Percentiles rank a stretch among this genome's conserved stretches.
Evolutionary conservation across 2,888 invertebrate genomes (phyloP).

Genomic region (Torymus auratus): DNA sequence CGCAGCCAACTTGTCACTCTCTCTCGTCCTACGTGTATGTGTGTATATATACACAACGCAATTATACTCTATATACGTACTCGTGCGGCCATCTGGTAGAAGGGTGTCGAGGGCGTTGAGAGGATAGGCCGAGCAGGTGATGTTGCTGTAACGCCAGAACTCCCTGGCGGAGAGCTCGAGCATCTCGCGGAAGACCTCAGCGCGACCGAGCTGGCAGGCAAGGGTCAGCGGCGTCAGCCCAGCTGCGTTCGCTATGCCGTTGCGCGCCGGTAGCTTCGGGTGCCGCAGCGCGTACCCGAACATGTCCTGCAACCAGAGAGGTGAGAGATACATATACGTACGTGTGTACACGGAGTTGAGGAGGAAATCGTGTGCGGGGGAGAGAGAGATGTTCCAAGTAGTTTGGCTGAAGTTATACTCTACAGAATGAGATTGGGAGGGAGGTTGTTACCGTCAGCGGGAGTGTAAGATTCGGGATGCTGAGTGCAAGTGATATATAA

Average conservation of each 20-base stretch:
- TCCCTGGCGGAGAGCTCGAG: slow-evolving; percentile 95
- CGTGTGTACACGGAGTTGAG: too few relatives aligned
- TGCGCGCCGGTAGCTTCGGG: slow-evolving; percentile 94
- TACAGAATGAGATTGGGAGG: too few relatives aligned
- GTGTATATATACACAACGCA: too few relatives aligned
- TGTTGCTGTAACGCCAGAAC: slow-evolving; percentile 99
- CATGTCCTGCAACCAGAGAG: slow-evolving; percentile 87
- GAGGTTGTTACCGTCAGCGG: too few relatives aligned
- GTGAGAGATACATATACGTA: background rate
- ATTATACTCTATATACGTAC: slow-evolving; percentile 78
- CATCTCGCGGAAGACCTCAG: slow-evolving; percentile 98
- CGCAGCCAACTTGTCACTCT: too few relatives aligned
- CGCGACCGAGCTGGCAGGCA: slow-evolving; percentile 96
- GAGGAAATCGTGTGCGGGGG: too few relatives aligned
- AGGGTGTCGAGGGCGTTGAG: slow-evolving; percentile 97
- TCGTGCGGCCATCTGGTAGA: slow-evolving; percentile 94
- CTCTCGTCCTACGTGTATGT: too few relatives aligned
- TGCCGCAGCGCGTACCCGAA: slow-evolving; percentile 98
- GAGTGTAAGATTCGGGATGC: too few relatives aligned
- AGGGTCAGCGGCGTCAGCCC: slow-evolving; percentile 97
- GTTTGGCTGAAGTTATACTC: too few relatives aligned
- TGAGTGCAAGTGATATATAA: too few relatives aligned
- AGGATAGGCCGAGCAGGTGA: slow-evolving; percentile 98
- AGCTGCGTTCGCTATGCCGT: slow-evolving; percentile 91
- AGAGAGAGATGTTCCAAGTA: too few relatives aligned